Evolutionary conservation across 2,888 invertebrate genomes (phyloP).

Genomic region (Bombyx huttoni): DNA sequence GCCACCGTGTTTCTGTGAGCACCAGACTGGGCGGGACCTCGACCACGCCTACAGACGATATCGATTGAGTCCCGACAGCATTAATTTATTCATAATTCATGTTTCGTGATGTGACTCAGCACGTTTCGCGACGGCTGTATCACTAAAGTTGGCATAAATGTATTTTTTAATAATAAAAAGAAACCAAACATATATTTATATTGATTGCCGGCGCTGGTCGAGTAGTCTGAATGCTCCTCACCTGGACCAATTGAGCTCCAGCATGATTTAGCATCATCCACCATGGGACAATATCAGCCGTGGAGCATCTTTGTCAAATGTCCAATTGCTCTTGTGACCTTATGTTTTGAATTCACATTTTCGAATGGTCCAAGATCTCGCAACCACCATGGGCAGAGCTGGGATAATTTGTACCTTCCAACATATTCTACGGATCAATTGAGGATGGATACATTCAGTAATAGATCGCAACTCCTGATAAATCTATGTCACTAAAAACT

Average conservation of each 20-base stretch:
- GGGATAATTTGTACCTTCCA: too few relatives aligned
- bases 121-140: constrained; percentile 5
- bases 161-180: not conserved
- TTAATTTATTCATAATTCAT: constrained; percentile 4
- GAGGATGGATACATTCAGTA: too few relatives aligned
- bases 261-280: too few relatives aligned
- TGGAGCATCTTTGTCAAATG: too few relatives aligned
- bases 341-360: too few relatives aligned
- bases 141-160: not conserved
- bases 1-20: not conserved
- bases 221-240: not conserved
- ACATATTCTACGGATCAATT: too few relatives aligned
- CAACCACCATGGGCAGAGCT: too few relatives aligned
- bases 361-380: too few relatives aligned
- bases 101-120: constrained; percentile 3
- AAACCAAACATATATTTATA: not conserved
- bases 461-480: too few relatives aligned
- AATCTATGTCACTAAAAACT: too few relatives aligned
- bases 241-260: not conserved
- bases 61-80: constrained; percentile 3
- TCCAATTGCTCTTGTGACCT: too few relatives aligned
- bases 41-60: constrained; percentile 4
- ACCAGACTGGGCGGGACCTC: constrained; percentile 1
- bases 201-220: not conserved
- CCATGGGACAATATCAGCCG: too few relatives aligned